Conservation (phyloP, 2,797 vertebrate species). For the Platalea minor region DNA sequence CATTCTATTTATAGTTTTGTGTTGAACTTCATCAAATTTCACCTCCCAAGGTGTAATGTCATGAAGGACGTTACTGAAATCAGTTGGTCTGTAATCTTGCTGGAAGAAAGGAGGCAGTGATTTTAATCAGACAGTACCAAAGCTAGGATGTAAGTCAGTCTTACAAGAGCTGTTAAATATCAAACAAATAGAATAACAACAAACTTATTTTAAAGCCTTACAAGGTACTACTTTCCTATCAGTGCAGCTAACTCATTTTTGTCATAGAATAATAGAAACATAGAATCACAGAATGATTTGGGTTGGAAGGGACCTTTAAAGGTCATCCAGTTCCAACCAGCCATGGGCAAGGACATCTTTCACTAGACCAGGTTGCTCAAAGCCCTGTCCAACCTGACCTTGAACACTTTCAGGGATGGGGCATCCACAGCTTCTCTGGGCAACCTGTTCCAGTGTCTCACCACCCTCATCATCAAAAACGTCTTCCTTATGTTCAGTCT, state of each 20-base stretch:
- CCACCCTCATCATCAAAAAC: rapidly evolving
- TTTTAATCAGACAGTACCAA: background rate
- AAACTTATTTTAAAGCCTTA: background rate
- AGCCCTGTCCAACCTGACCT: background rate
- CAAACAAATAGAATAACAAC: background rate
- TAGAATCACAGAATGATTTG: background rate
- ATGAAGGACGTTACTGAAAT: background rate
- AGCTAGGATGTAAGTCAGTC: background rate
- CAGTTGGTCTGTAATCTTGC: background rate
- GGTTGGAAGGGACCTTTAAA: background rate
- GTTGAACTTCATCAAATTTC: background rate
- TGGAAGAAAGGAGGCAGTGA: background rate
- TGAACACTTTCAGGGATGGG: background rate
- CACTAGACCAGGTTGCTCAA: background rate
- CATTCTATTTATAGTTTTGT: background rate
- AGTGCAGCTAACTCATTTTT: background rate
- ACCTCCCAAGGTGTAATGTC: background rate
- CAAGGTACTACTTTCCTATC: background rate
- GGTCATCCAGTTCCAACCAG: background rate
- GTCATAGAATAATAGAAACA: background rate
- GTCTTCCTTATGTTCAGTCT: background rate
- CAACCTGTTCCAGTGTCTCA: background rate
- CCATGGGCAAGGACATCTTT: background rate
- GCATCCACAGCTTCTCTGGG: background rate
- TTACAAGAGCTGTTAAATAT: background rate